phyloP scores from a whole-genome alignment of 2,888 invertebrate genomes.

The Sphecodes monilicornis region DNA sequence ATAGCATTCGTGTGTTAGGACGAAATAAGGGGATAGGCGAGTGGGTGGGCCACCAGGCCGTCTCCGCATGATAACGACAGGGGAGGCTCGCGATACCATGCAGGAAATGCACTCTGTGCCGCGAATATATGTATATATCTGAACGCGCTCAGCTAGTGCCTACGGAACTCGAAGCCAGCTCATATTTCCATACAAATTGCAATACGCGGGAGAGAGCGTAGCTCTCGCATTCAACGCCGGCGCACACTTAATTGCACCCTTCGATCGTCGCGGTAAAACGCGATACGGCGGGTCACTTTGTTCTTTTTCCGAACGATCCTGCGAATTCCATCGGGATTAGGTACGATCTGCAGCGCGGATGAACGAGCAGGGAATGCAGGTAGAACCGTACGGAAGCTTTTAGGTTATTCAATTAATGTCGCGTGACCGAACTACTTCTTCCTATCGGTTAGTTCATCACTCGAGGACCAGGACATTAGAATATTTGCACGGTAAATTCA shows the following conservation, averaged over 20 bases:
- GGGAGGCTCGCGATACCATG: slow-evolving; percentile 53
- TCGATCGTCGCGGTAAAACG: slow-evolving; percentile 29
- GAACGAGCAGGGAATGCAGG: not conserved
- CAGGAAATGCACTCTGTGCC: slow-evolving; percentile 56
- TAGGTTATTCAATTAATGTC: slow-evolving; percentile 4
- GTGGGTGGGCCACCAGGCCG: slow-evolving; percentile 18
- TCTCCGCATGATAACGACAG: slow-evolving; percentile 64
- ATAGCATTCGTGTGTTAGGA: slow-evolving; percentile 19
- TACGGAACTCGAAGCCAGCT: slow-evolving; percentile 44
- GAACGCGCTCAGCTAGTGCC: slow-evolving; percentile 38
- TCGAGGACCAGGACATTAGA: not conserved
- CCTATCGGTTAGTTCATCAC: not conserved
- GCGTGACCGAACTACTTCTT: not conserved
- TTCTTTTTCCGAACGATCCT: not conserved
- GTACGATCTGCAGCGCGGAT: not conserved
- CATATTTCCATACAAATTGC: slow-evolving; percentile 67
- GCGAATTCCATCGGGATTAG: slow-evolving; percentile 7
- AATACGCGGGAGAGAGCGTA: slow-evolving; percentile 53
- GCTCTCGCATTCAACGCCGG: not conserved
- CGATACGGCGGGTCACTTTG: not conserved
- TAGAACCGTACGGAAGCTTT: not conserved
- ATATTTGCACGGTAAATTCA: not conserved
- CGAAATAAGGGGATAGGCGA: slow-evolving; percentile 30
- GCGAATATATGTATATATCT: slow-evolving; percentile 23
- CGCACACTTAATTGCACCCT: slow-evolving; percentile 45